phyloP scores from a whole-genome alignment of 2,888 invertebrate genomes.

The Drosophila subsilvestris region DNA sequence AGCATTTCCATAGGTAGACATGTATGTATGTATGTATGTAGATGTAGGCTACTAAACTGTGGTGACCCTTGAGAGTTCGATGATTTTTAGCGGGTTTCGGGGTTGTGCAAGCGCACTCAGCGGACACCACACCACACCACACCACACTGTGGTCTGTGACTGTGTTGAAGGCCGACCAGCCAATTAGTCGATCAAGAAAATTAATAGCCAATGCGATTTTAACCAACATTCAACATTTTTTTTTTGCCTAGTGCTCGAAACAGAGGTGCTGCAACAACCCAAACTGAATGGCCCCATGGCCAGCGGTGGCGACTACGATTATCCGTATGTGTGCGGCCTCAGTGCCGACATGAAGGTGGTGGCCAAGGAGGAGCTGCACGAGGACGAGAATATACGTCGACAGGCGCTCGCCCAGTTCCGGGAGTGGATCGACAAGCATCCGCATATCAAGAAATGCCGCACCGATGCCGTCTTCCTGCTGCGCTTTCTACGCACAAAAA shows the following conservation, averaged over 20 bases:
- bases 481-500: constrained; percentile 93
- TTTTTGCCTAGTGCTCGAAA: constrained; percentile 83
- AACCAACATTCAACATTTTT: constrained; percentile 1
- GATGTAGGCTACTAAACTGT: constrained; percentile 60
- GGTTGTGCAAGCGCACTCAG: constrained; percentile 39
- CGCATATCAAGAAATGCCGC: constrained; percentile 91
- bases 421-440: constrained; percentile 93
- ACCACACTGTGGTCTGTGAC: constrained; percentile 34
- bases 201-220: constrained; percentile 14
- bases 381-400: constrained; percentile 90
- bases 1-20: constrained; percentile 45
- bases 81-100: constrained; percentile 61
- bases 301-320: constrained; percentile 80
- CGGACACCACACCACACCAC: constrained; percentile 1
- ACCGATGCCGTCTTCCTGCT: constrained; percentile 93
- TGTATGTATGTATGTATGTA: too few species aligned
- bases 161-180: constrained; percentile 66
- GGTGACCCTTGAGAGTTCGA: constrained; percentile 65
- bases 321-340: constrained; percentile 80
- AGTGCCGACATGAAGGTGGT: constrained; percentile 85
- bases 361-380: constrained; percentile 90
- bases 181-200: constrained; percentile 60
- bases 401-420: constrained; percentile 91
- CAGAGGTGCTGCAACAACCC: constrained; percentile 81
- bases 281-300: constrained; percentile 76